These are phyloP conservation scores for Neoarius graeffei DNA, from an alignment of 2,113 vertebrate species.

Conservation along the genomic window DNA sequence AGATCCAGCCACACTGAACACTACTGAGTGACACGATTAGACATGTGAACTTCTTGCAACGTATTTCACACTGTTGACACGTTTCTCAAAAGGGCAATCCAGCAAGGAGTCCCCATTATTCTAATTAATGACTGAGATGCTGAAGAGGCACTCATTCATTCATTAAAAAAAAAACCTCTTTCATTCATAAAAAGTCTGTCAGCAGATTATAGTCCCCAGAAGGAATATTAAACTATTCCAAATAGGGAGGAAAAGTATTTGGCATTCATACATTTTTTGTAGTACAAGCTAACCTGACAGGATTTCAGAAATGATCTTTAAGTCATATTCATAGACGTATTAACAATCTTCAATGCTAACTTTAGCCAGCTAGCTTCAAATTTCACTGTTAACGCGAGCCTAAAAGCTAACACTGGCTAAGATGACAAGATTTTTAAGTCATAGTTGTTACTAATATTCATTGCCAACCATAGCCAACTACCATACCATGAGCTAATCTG, in stretches of 20 bases:
- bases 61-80: background rate
- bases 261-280: background rate
- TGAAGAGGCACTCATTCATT: background rate
- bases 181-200: background rate
- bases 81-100: background rate
- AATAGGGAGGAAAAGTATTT: background rate
- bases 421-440: background rate
- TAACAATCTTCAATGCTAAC: background rate
- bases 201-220: background rate
- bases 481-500: background rate
- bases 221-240: background rate
- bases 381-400: background rate
- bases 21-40: background rate
- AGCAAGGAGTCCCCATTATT: background rate
- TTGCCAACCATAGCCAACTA: background rate
- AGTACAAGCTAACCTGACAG: background rate
- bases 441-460: background rate
- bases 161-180: background rate
- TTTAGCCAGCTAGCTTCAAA: background rate
- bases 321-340: too few relatives aligned
- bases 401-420: background rate
- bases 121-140: background rate
- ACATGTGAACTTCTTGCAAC: background rate
- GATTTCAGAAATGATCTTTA: background rate
- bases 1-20: conserved; percentile 10